Base-by-base conservation (phyloP, 2,113 vertebrate species). In the Lipophrys pholis region DNA sequence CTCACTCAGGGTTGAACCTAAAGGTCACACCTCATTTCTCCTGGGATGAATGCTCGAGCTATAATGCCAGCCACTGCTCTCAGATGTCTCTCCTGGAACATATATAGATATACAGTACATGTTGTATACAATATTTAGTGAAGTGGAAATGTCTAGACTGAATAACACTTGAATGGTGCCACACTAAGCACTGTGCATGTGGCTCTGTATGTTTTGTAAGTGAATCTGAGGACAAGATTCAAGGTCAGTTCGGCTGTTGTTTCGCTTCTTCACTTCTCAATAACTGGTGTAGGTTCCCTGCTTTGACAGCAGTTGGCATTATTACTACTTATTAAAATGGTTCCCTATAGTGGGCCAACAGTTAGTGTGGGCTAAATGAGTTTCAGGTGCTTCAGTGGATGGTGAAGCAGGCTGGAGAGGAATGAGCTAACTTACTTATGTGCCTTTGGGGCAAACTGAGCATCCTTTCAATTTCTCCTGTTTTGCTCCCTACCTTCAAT, bases 1-100 rank as follows among this genome's bases (percentile, higher is more conserved):
- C 94, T 94, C 92, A 89, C 90, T 89, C 79, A 74, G 84, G 88
- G 89, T 89, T 89, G 89, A 87, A 91, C 93, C 93, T 93, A 93
- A 93, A 93, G 94, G 92, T 93, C 90, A 82, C 67, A 79, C 51
- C 73, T 85, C 76, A 72, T 57, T 65, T 71, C 83, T 80, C 69
- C 71, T 57, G 84, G 85, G 85, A 84, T 54, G 49, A 76, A 56
- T 36, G 80, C 73, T 57, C 56, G 71, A 61, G 65, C 84, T 84
- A 72, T 76, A 79, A 80, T 71, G 79, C 70, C 35, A 36, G 59
- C 50, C 48, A 71, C 73, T 45, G 46, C 54, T 82, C 85, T 91
- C 86, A 82, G 36, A 86, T 83, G 80, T 82, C 83, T 66, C 69
- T 15, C 57, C 68, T 53, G 65, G 59, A 86, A 77, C 67, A 48